A percentile compares a stretch with the other conserved stretches of the same genome.
Conservation (phyloP, 2,888 invertebrate genomes). For the Limnephilus lunatus region DNA sequence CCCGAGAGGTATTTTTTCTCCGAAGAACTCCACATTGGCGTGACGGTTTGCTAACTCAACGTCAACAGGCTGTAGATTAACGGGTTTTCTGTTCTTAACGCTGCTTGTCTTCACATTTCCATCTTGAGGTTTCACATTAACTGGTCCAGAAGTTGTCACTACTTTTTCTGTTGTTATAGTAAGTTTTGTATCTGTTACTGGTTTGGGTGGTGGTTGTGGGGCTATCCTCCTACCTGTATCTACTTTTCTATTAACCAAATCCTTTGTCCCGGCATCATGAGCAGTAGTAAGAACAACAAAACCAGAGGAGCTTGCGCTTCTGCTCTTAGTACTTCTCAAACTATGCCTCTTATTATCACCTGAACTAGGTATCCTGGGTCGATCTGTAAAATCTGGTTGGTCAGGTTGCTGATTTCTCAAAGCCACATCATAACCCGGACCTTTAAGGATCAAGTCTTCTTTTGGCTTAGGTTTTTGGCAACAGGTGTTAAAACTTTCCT, state of each 20-base stretch:
- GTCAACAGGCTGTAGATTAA: conserved; percentile 61
- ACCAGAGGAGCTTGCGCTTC: conserved; percentile 51
- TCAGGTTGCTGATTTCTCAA: conserved; percentile 62
- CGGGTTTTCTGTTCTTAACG: conserved; percentile 56
- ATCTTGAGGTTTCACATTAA: conserved; percentile 27
- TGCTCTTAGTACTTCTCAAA: conserved; percentile 53
- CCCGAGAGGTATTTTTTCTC: conserved; percentile 60
- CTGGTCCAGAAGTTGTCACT: neutral
- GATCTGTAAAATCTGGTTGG: neutral
- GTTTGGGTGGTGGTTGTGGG: neutral
- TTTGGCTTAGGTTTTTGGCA: conserved; percentile 51
- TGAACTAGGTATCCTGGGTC: conserved; percentile 24
- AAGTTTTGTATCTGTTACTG: neutral
- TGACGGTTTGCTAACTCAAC: conserved; percentile 63
- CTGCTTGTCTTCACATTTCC: neutral
- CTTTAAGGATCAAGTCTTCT: conserved; percentile 53
- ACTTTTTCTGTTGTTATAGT: neutral
- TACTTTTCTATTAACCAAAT: conserved; percentile 49
- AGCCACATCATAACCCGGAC: conserved; percentile 57
- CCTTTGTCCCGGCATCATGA: conserved; percentile 58
- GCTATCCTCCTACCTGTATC: conserved; percentile 11
- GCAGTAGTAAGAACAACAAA: conserved; percentile 58
- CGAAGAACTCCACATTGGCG: conserved; percentile 62
- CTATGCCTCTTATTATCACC: conserved; percentile 54
- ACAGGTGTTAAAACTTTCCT: conserved; percentile 59